Evolutionary conservation across 2,113 vertebrate species (phyloP).

Genomic region (Sula dactylatra): DNA sequence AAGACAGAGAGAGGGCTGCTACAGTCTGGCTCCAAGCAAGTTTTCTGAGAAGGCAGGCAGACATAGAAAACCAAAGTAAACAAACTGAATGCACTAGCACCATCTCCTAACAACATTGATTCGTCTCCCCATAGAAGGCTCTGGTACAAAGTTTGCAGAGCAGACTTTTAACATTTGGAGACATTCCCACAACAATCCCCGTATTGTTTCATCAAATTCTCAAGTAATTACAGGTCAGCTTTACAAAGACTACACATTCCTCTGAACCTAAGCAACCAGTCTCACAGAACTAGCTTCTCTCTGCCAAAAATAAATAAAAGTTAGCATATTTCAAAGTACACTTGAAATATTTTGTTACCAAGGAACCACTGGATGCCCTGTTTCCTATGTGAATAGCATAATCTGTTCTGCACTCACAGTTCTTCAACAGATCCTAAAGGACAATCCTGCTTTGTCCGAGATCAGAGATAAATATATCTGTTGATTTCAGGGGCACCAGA

Average conservation of each 20-base stretch:
- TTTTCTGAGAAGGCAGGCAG: conserved; percentile 91
- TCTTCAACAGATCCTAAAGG: not conserved
- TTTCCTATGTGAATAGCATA: not conserved
- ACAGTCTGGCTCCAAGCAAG: conserved; percentile 92
- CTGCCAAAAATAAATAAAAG: conserved; percentile 18
- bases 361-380: not conserved
- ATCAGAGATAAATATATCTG: not conserved
- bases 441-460: not conserved
- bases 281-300: not conserved
- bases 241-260: conserved; percentile 35
- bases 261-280: conserved; percentile 22
- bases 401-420: not conserved
- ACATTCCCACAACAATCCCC: conserved; percentile 63
- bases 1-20: conserved; percentile 90
- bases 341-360: conserved; percentile 55
- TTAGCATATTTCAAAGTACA: conserved; percentile 38
- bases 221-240: conserved; percentile 68
- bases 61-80: conserved; percentile 93
- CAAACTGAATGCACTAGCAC: conserved; percentile 91
- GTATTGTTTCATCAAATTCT: conserved; percentile 66
- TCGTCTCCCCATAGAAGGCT: conserved; percentile 85
- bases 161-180: conserved; percentile 74
- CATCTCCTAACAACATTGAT: conserved; percentile 93
- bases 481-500: not conserved
- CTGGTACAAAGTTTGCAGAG: conserved; percentile 76